These are phyloP conservation scores for Aphidius gifuensis DNA, from an alignment of 1,140 invertebrate genomes.

Conservation along the genomic window DNA sequence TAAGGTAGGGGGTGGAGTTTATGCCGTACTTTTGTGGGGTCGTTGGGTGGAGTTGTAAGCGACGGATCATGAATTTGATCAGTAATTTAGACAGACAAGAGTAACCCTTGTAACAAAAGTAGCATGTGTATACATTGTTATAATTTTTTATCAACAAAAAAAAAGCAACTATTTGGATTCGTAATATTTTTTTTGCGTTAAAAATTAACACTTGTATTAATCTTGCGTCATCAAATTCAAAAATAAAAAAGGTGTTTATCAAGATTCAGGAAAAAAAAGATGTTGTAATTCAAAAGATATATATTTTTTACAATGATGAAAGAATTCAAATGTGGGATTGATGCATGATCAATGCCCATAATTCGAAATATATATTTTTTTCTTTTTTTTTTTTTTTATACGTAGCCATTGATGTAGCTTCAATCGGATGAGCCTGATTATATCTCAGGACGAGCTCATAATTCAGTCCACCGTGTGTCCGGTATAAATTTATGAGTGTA, in stretches of 20 bases:
- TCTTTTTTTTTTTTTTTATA: neutral
- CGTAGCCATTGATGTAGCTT: constrained; percentile 17
- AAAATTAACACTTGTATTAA: neutral
- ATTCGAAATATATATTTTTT: constrained; percentile 2
- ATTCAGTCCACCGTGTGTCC: constrained; percentile 26
- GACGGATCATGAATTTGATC: constrained; percentile 52
- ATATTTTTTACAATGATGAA: neutral
- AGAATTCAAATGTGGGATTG: constrained; percentile 22
- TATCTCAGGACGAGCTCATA: constrained; percentile 25
- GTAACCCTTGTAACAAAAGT: constrained; percentile 1
- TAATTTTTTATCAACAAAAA: neutral
- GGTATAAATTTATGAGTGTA: constrained; percentile 25
- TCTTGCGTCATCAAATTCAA: too few species aligned
- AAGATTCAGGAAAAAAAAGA: too few species aligned
- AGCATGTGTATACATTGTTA: neutral
- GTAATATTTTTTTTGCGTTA: neutral
- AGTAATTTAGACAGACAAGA: constrained; percentile 36
- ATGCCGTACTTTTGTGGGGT: constrained; percentile 24
- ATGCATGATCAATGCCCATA: constrained; percentile 17
- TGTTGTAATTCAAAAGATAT: too few species aligned
- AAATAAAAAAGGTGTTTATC: too few species aligned
- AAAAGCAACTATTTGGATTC: too few species aligned
- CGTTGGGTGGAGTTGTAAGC: constrained; percentile 41
- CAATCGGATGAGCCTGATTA: constrained; percentile 24
- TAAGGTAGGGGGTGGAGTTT: constrained; percentile 52